A percentile compares a stretch with the other conserved stretches of the same genome.
These are phyloP conservation scores for Gallinago undulata DNA, from an alignment of 2,113 vertebrate genomes.

Conservation along the genomic window DNA sequence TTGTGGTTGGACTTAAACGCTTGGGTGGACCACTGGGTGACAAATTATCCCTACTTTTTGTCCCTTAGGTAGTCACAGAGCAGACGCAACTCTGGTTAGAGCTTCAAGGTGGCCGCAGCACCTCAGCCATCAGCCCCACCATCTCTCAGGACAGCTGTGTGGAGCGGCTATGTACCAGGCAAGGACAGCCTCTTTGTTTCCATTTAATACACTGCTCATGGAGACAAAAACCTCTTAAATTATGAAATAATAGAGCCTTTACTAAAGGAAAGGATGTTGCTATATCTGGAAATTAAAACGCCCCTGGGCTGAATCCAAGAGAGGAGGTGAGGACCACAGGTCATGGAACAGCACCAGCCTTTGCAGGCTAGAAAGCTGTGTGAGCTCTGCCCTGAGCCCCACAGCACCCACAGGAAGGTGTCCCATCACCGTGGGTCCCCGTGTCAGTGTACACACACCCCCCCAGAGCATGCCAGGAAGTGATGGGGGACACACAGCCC, in stretches of 20 bases:
- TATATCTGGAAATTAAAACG: not conserved
- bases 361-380: not conserved
- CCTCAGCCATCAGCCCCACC: not conserved
- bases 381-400: not conserved
- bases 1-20: not conserved
- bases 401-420: not conserved
- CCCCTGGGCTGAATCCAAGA: not conserved
- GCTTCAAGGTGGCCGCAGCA: not conserved
- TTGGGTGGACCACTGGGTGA: not conserved
- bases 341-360: not conserved
- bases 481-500: not conserved
- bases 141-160: accelerated
- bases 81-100: not conserved
- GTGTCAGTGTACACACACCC: not conserved
- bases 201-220: not conserved
- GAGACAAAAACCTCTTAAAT: not conserved
- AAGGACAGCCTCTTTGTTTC: not conserved
- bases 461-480: not conserved
- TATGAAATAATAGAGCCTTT: not conserved
- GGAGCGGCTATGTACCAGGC: not conserved
- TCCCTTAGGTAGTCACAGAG: not conserved
- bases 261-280: not conserved
- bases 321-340: not conserved
- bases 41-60: not conserved
- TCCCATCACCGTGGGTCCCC: accelerated